Conservation (phyloP, 2,113 vertebrate genomes). For the human (Homo sapiens) region DNA sequence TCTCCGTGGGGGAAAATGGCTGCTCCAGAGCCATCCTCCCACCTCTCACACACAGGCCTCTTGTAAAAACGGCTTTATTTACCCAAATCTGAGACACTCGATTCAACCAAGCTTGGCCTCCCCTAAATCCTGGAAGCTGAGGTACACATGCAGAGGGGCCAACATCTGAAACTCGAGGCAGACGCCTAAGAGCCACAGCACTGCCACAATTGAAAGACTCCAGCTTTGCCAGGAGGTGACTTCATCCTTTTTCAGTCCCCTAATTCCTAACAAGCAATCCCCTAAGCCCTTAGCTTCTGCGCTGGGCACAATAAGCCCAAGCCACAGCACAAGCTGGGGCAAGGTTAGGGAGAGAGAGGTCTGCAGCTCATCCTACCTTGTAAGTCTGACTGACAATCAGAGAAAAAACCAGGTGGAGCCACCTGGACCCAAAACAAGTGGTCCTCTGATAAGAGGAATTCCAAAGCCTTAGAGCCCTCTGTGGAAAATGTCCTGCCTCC, state of each 20-base stretch:
- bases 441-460: slow-evolving; percentile 62
- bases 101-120: slow-evolving; percentile 57
- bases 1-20: slow-evolving; percentile 53
- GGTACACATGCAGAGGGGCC: slow-evolving; percentile 46
- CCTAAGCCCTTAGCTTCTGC: background rate
- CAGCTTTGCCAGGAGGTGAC: slow-evolving; percentile 30
- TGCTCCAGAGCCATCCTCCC: slow-evolving; percentile 28
- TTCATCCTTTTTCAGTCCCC: slow-evolving; percentile 33
- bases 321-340: background rate
- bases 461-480: slow-evolving; percentile 52
- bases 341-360: background rate
- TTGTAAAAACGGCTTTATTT: slow-evolving; percentile 56
- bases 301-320: background rate
- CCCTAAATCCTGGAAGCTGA: slow-evolving; percentile 58
- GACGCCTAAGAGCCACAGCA: background rate
- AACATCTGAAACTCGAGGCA: slow-evolving; percentile 49
- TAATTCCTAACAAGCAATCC: slow-evolving; percentile 24
- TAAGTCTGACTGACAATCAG: slow-evolving; percentile 11
- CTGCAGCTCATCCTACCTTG: background rate
- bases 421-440: slow-evolving; percentile 34
- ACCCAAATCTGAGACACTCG: slow-evolving; percentile 52
- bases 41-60: slow-evolving; percentile 54
- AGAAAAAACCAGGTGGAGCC: slow-evolving; percentile 13
- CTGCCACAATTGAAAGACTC: background rate
- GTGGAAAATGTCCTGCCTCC: slow-evolving; percentile 73